Conservation (phyloP, 2,113 vertebrate species). For the Strigops habroptila region DNA sequence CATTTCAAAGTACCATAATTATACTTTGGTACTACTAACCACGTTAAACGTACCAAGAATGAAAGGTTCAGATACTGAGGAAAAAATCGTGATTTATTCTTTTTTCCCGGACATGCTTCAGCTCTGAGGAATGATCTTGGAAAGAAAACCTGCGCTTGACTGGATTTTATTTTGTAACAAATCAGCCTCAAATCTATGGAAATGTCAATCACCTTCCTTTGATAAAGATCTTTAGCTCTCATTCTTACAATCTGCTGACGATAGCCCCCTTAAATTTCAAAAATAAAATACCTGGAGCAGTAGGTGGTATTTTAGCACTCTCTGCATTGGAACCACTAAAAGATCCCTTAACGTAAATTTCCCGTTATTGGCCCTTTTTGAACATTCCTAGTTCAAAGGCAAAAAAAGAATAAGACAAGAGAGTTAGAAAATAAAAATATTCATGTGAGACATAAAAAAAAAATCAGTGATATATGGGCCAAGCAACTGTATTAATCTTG, state of each 20-base stretch:
- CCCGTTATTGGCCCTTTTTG: slow-evolving; percentile 95
- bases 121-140: background rate
- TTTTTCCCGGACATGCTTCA: background rate
- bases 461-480: background rate
- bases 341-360: slow-evolving; percentile 95
- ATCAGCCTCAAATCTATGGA: background rate
- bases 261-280: background rate
- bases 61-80: background rate
- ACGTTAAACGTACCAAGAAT: background rate
- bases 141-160: background rate
- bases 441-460: background rate
- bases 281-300: slow-evolving; percentile 86
- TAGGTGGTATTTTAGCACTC: slow-evolving; percentile 94
- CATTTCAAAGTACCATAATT: background rate
- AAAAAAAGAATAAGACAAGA: background rate
- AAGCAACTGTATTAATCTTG: background rate
- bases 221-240: background rate
- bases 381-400: slow-evolving; percentile 80
- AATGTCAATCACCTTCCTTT: background rate
- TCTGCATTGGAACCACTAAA: slow-evolving; percentile 96
- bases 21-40: background rate
- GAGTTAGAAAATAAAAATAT: background rate
- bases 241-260: background rate
- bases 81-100: background rate
- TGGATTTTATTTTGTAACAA: background rate